These are phyloP conservation scores for Artibeus jamaicensis DNA, from an alignment of 2,797 vertebrate species.

Conservation along the genomic window DNA sequence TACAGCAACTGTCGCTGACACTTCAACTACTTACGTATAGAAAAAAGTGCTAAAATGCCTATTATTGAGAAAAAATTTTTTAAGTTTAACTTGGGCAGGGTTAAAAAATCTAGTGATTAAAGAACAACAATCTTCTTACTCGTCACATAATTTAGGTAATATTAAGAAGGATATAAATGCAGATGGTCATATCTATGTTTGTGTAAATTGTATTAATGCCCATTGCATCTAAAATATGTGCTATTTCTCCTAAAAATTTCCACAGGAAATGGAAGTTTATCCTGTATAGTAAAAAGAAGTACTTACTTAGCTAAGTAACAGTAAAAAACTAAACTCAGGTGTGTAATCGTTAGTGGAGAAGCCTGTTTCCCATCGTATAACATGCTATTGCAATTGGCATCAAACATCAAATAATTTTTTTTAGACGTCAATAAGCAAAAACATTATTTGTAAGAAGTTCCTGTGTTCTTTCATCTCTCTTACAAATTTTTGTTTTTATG, in stretches of 20 bases:
- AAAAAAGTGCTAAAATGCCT: slow-evolving; percentile 56
- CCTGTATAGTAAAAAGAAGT: background rate
- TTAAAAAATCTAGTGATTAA: slow-evolving; percentile 16
- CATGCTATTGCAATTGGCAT: background rate
- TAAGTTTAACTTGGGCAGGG: slow-evolving; percentile 9
- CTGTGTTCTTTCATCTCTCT: slow-evolving; percentile 10
- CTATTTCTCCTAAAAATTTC: slow-evolving; percentile 23
- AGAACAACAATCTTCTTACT: background rate
- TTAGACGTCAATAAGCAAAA: slow-evolving; percentile 21
- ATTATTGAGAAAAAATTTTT: background rate
- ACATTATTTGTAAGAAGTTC: background rate
- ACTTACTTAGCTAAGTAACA: background rate
- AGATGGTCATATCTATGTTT: background rate
- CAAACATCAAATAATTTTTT: slow-evolving; percentile 15
- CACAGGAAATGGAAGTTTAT: slow-evolving; percentile 16
- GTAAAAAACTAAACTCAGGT: background rate
- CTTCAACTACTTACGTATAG: slow-evolving; percentile 45
- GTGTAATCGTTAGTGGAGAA: background rate
- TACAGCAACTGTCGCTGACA: slow-evolving; percentile 53
- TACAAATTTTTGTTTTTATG: slow-evolving; percentile 45
- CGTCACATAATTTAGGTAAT: background rate
- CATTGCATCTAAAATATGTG: slow-evolving; percentile 37
- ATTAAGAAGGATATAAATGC: background rate
- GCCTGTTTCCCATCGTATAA: background rate
- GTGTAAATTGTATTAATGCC: background rate